Conservation (phyloP, 1,140 invertebrate species). For the Halictus rubicundus region DNA sequence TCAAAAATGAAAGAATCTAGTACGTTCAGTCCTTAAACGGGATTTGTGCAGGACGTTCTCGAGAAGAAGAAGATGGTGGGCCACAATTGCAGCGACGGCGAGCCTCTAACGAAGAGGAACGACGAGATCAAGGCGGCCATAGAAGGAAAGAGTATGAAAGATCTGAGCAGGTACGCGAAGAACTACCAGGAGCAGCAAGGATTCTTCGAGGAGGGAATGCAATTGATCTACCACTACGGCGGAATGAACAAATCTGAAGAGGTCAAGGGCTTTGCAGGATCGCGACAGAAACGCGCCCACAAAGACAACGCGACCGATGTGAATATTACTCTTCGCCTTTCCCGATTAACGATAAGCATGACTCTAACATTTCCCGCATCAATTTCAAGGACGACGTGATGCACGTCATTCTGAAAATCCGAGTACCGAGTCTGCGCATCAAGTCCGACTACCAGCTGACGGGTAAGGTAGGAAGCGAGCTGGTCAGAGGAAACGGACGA, state of each 20-base stretch:
- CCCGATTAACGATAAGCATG: neutral
- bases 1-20: too few relatives aligned
- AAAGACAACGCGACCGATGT: slow-evolving; percentile 69
- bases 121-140: slow-evolving; percentile 65
- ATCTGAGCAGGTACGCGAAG: slow-evolving; percentile 74
- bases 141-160: slow-evolving; percentile 69
- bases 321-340: slow-evolving; percentile 18
- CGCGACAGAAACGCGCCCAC: slow-evolving; percentile 73
- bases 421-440: slow-evolving; percentile 71
- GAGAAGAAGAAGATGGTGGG: slow-evolving; percentile 69
- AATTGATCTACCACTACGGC: slow-evolving; percentile 77
- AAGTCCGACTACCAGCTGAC: slow-evolving; percentile 73
- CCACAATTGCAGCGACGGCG: slow-evolving; percentile 76
- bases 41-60: slow-evolving; percentile 71
- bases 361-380: neutral
- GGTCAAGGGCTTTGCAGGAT: slow-evolving; percentile 41
- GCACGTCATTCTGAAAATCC: slow-evolving; percentile 75
- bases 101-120: slow-evolving; percentile 73
- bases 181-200: slow-evolving; percentile 76
- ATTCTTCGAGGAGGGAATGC: slow-evolving; percentile 77
- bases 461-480: slow-evolving; percentile 73
- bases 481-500: slow-evolving; percentile 72
- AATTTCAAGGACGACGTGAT: slow-evolving; percentile 73
- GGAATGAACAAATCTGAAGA: slow-evolving; percentile 45
- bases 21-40: too few relatives aligned